Percentiles rank a stretch among this genome's conserved stretches.
phyloP scores from a whole-genome alignment of 2,888 invertebrate genomes.

The Xestia ashworthii region DNA sequence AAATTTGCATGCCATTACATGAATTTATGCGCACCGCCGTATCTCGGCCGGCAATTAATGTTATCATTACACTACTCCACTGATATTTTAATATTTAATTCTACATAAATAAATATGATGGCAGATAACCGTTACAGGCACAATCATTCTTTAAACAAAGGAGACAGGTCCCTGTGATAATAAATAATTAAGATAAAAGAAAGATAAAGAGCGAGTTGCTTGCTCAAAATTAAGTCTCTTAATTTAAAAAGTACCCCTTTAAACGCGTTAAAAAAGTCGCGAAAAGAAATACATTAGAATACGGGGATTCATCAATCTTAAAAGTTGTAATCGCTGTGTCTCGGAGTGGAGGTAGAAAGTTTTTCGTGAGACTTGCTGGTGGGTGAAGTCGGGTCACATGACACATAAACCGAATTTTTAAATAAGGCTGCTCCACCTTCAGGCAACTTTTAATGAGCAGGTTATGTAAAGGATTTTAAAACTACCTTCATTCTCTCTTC shows the following conservation, averaged over 20 bases:
- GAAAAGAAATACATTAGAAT: conserved; percentile 75
- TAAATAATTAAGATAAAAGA: conserved; percentile 66
- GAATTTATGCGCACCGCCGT: conserved; percentile 65
- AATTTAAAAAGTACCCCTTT: conserved; percentile 73
- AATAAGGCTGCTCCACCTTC: conserved; percentile 55
- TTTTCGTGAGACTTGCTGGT: conserved; percentile 45
- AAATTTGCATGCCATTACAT: conserved; percentile 76
- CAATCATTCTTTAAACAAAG: conserved; percentile 31
- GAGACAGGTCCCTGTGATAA: conserved; percentile 31
- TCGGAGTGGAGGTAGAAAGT: conserved; percentile 74
- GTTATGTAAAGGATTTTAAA: conserved; percentile 60
- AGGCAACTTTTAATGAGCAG: conserved; percentile 71
- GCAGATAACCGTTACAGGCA: conserved; percentile 22
- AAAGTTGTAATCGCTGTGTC: conserved; percentile 82
- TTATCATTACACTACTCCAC: conserved; percentile 61
- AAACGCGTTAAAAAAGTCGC: conserved; percentile 67
- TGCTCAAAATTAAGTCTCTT: conserved; percentile 71
- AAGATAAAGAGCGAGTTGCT: conserved; percentile 63
- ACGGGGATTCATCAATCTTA: conserved; percentile 83
- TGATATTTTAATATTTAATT: conserved; percentile 46
- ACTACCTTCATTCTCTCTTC: conserved; percentile 55
- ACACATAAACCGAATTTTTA: conserved; percentile 67
- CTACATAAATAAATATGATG: conserved; percentile 25
- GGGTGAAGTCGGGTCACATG: conserved; percentile 21
- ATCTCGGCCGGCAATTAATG: conserved; percentile 67